Conservation (phyloP, 2,888 invertebrate species). For the Aphrophora alni region DNA sequence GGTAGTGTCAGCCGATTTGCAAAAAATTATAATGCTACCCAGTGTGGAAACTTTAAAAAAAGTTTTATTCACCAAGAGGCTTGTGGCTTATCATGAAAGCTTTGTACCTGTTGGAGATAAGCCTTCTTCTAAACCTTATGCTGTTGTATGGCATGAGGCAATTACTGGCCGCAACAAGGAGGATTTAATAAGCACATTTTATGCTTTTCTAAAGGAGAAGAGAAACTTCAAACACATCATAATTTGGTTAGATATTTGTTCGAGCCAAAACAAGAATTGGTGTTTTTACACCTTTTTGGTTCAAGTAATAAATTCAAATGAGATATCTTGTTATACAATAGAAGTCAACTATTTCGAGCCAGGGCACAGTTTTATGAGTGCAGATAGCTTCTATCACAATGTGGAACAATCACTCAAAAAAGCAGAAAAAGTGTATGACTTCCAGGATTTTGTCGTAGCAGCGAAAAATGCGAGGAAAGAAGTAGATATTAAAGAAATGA, state of each 20-base stretch:
- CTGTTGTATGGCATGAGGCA: conserved; percentile 38
- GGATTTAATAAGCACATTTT: conserved; percentile 31
- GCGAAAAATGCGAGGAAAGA: conserved; percentile 21
- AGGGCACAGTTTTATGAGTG: conserved; percentile 3
- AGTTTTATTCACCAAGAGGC: conserved; percentile 12
- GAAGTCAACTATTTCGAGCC: neutral
- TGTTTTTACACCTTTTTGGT: neutral
- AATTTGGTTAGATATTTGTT: conserved; percentile 2
- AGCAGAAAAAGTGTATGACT: conserved; percentile 3
- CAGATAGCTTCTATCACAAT: neutral
- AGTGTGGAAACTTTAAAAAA: conserved; percentile 30
- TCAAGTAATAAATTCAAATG: neutral
- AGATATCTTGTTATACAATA: neutral
- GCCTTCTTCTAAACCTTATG: conserved; percentile 27
- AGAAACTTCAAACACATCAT: conserved; percentile 20
- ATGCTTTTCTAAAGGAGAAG: conserved; percentile 25
- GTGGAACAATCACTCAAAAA: neutral
- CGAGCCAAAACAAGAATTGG: conserved; percentile 7
- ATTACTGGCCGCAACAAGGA: conserved; percentile 41
- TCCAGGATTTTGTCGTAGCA: conserved; percentile 9
- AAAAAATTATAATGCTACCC: conserved; percentile 37
- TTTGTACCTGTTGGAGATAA: conserved; percentile 32
- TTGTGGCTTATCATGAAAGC: conserved; percentile 30
- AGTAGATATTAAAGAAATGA: conserved; percentile 15
- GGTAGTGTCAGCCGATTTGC: conserved; percentile 29